Evolutionary conservation across 2,888 invertebrate genomes (phyloP), one percentile per base, ranked within the genome.

Genomic region (Corbicula japonica): DNA sequence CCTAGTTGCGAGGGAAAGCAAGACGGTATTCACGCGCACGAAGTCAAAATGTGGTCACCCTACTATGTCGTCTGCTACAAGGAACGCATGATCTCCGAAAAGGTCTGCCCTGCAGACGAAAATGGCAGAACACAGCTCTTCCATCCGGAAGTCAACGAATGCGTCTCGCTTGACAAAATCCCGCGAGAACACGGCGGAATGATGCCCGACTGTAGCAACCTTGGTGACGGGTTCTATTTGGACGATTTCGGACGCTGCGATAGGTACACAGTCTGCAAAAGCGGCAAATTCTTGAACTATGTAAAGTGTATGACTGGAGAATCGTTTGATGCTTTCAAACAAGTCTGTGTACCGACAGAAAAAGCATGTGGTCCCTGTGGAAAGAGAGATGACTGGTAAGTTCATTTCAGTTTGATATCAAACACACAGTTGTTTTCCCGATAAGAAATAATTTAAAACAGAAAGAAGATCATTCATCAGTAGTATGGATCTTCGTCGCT

Each of bases 201-300:
- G 62, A 84, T 83, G 72, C 83, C 80, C 2, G 76, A 79, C 63
- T 88, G 88, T 63, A 34, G 46, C 0, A 62, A 68, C 2, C 78
- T 78, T 38, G 46, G 44, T 0, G 85, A 87, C 72, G 88, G 88
- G 0, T 73, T 78, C 58, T 85, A 86, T 46, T 72, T 82, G 32
- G 89, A 89, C 50, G 79, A 83, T 3, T 84, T 83, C 32, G 88
- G 87, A 1, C 79, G 88, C 10, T 89, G 89, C 66, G 76, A 86
- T 34, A 84, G 85, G 52, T 89, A 86, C 68, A 80, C 85, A 46
- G 81, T 78, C 28, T 89, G 89, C 71, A 66, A 50, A 38, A 56
- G 69, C 10, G 81, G 83, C 12, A 56, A 56, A 12, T 63, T 86
- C 50, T 56, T 78, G 0, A 82, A 71, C n/a, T 58, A 35, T 18